phyloP scores from a whole-genome alignment of 2,797 vertebrate genomes.

The Geotrypetes seraphini region DNA sequence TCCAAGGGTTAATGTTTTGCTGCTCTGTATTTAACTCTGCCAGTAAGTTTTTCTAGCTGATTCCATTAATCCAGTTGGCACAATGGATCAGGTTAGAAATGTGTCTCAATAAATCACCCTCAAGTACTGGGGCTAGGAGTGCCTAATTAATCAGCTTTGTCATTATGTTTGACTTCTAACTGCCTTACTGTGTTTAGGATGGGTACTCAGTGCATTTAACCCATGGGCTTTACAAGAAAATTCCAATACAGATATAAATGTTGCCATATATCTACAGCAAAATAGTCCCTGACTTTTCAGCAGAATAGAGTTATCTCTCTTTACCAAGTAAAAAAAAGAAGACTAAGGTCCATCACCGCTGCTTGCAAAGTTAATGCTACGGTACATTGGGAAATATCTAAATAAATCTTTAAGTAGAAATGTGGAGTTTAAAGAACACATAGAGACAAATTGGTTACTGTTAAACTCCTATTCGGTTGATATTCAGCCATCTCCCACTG shows the following conservation, averaged over 20 bases:
- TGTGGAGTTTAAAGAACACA: too few species aligned
- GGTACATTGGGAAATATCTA: too few species aligned
- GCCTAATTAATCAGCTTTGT: slow-evolving; percentile 73
- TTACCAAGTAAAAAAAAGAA: too few species aligned
- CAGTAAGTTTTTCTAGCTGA: slow-evolving; percentile 60
- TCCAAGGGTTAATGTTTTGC: slow-evolving; percentile 58
- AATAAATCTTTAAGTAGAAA: too few species aligned
- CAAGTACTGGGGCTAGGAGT: slow-evolving; percentile 62
- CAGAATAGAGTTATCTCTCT: background rate
- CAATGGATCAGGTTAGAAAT: slow-evolving; percentile 66
- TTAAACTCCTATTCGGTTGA: too few species aligned
- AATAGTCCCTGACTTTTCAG: slow-evolving; percentile 1
- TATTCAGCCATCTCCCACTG: too few species aligned
- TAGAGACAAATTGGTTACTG: too few species aligned
- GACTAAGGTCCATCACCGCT: too few species aligned
- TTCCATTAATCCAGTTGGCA: slow-evolving; percentile 69
- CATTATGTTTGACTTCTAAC: slow-evolving; percentile 76
- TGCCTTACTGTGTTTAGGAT: slow-evolving; percentile 63
- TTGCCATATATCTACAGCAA: slow-evolving; percentile 50
- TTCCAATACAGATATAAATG: slow-evolving; percentile 42
- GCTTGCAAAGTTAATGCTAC: too few species aligned
- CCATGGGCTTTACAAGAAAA: slow-evolving; percentile 53
- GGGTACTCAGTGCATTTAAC: slow-evolving; percentile 66
- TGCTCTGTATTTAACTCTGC: slow-evolving; percentile 47
- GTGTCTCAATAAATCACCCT: slow-evolving; percentile 70